Base-by-base conservation (phyloP, 2,797 vertebrate species). In the Sebastes dallii region DNA sequence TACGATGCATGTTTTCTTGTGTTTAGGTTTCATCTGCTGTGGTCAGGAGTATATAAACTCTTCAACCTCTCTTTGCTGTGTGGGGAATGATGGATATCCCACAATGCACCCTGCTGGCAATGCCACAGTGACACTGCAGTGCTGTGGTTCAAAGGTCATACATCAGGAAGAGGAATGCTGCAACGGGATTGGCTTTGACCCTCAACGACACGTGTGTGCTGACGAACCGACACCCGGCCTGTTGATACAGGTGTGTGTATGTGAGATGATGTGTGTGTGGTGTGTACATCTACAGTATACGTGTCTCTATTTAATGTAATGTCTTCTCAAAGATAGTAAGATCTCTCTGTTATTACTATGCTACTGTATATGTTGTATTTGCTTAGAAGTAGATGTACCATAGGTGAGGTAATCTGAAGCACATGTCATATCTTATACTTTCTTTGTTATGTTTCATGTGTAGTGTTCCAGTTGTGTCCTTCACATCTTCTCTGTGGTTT, bases 111-210 rank as follows among this genome's bases (percentile, higher is more conserved):
- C 95, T 90, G 94, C 96, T 90, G 96, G 95, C 91, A 96, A 96
- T 91, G 94, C 92, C 91, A 96, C 94, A 6, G 92, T 94, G 89
- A 94, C 93, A 82, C 93, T 96, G 89, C 97, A 95, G 95, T 99
- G 97, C 96, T 98, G 98, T 82, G 96, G 96, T 86, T 97, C 96
- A 84, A 95, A 96, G 91, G 96, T 98, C 93, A 96, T 98, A 94
- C 95, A 92, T 89, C 94, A 95, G 91, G 96, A 94, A 22, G 95
- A 97, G 91, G 91, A 94, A 93, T 98, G 98, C 94, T 98, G 98
- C 93, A 96, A 94, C 84, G 97, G 97, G 85, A 94, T 97, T 90
- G 97, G 97, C 88, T 98, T 97, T 90, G 94, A 97, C 95, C 96
- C 97, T 83, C 91, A 94, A 85, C 95, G 96, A 91, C 96, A 97